Evolutionary conservation across 2,113 vertebrate genomes (phyloP).

Genomic region (Ploceus nigricollis): DNA sequence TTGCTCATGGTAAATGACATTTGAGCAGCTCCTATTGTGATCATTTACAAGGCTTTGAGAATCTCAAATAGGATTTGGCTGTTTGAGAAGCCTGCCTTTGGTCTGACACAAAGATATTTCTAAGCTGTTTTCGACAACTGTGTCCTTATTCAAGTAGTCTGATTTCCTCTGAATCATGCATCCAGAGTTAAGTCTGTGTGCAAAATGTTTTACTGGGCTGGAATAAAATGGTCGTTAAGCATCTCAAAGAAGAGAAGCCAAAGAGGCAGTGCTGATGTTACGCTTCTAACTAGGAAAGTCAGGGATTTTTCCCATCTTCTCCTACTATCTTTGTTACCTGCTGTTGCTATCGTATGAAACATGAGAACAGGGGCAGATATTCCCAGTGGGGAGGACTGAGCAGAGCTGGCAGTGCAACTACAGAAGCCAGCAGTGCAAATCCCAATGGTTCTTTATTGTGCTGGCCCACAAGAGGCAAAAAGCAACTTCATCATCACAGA

Average conservation of each 20-base stretch:
- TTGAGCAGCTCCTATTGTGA: background rate
- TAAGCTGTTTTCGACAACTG: background rate
- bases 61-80: background rate
- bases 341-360: accelerated
- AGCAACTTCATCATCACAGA: background rate
- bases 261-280: background rate
- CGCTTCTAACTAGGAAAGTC: background rate
- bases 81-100: background rate
- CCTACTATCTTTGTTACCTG: background rate
- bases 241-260: background rate
- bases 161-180: background rate
- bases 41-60: background rate
- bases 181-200: background rate
- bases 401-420: background rate
- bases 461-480: background rate
- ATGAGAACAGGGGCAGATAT: accelerated
- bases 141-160: background rate
- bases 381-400: background rate
- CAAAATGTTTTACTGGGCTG: background rate
- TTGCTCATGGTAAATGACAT: background rate
- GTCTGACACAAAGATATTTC: background rate
- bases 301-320: accelerated
- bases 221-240: background rate
- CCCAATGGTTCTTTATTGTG: background rate
- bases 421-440: accelerated